These are phyloP conservation scores for Phyllotreta cruciferae DNA, from an alignment of 2,888 invertebrate genomes.

Conservation along the genomic window DNA sequence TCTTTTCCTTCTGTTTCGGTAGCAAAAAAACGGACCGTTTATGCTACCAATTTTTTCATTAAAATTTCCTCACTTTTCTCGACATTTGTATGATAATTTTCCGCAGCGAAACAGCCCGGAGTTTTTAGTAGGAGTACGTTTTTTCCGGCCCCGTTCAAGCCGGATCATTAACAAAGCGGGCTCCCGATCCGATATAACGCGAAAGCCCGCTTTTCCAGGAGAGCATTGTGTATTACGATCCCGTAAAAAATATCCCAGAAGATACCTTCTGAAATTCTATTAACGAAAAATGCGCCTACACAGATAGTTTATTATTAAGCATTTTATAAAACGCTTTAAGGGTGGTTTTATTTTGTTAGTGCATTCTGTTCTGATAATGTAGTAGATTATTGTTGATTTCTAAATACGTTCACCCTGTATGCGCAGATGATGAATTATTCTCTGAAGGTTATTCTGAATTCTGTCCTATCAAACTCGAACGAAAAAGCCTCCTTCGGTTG, in stretches of 20 bases:
- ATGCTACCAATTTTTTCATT: not conserved
- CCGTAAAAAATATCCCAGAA: not conserved
- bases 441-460: no score
- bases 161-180: conserved; percentile 6
- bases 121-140: not conserved
- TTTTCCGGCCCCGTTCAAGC: not conserved
- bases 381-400: no score
- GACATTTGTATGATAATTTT: conserved; percentile 9
- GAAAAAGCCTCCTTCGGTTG: conserved; percentile 6
- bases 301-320: no score
- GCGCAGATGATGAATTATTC: no score
- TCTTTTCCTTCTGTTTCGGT: no score
- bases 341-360: no score
- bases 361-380: no score
- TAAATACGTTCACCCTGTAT: no score
- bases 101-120: not conserved
- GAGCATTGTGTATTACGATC: not conserved
- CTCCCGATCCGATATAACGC: conserved; percentile 8
- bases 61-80: not conserved
- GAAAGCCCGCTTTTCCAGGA: not conserved
- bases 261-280: no score
- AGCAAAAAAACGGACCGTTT: no score
- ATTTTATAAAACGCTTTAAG: no score
- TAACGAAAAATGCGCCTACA: no score
- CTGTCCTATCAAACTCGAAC: not conserved